Evolutionary conservation across 2,888 invertebrate species (phyloP).

Genomic region (Oligia fasciuncula): DNA sequence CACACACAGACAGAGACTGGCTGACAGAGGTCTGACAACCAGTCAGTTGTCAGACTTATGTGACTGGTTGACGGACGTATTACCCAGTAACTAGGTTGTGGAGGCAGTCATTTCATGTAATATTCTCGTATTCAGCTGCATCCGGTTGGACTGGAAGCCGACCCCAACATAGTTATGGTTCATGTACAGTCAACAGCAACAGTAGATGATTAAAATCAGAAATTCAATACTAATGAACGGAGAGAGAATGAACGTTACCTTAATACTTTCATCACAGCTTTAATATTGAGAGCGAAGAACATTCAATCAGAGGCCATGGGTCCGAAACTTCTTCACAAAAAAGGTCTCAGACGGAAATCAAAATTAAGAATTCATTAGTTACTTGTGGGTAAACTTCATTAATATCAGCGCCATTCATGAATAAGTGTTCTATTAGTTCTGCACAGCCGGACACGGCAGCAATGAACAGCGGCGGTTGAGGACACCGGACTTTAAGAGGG

Average conservation of each 20-base stretch:
- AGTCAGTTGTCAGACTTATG: too few species aligned
- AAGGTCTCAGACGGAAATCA: not conserved
- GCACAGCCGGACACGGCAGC: slow-evolving; percentile 73
- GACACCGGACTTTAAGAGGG: slow-evolving; percentile 78
- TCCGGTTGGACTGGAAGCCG: not conserved
- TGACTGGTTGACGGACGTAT: too few species aligned
- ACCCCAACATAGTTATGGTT: too few species aligned
- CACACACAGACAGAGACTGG: too few species aligned
- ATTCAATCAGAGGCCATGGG: not conserved
- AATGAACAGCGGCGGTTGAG: slow-evolving; percentile 79
- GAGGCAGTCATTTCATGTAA: not conserved
- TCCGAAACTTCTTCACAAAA: not conserved
- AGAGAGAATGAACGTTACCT: too few species aligned
- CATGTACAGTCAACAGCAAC: too few species aligned
- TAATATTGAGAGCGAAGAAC: not conserved
- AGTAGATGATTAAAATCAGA: too few species aligned
- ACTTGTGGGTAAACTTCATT: slow-evolving; percentile 80
- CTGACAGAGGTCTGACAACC: too few species aligned
- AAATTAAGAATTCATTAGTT: slow-evolving; percentile 24
- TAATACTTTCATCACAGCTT: not conserved
- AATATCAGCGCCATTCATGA: slow-evolving; percentile 77
- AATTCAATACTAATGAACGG: too few species aligned
- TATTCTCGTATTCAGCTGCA: not conserved
- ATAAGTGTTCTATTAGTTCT: slow-evolving; percentile 74
- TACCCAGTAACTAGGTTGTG: not conserved